phyloP scores from a whole-genome alignment of 2,888 invertebrate species.

The Cheilosia impressa region DNA sequence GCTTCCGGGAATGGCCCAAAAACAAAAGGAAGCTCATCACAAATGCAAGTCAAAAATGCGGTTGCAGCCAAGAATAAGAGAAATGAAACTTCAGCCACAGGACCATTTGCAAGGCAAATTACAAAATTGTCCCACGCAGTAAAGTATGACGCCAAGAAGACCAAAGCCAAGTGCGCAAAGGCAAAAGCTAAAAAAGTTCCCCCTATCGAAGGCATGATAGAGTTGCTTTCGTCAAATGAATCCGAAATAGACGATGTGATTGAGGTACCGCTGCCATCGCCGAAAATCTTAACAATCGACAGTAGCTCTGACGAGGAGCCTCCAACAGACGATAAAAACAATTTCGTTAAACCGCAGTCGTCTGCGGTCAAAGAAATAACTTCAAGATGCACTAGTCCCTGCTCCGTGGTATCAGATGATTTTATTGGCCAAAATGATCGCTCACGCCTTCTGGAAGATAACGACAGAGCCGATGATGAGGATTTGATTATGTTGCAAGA shows the following conservation, averaged over 20 bases:
- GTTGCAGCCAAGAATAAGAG: slow-evolving; percentile 21
- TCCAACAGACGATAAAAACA: background rate
- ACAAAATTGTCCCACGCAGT: slow-evolving; percentile 79
- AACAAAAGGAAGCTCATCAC: slow-evolving; percentile 71
- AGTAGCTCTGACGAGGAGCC: slow-evolving; percentile 78
- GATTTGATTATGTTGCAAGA: slow-evolving; percentile 80
- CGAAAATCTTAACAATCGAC: slow-evolving; percentile 80
- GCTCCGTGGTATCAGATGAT: slow-evolving; percentile 82
- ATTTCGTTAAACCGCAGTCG: slow-evolving; percentile 62
- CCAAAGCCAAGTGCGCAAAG: slow-evolving; percentile 78
- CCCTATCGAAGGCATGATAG: slow-evolving; percentile 2
- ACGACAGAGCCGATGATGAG: slow-evolving; percentile 79
- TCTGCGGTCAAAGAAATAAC: slow-evolving; percentile 25
- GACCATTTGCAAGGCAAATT: slow-evolving; percentile 78
- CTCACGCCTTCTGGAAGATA: slow-evolving; percentile 78
- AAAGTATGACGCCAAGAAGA: slow-evolving; percentile 78
- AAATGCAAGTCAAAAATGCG: slow-evolving; percentile 33
- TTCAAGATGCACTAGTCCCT: slow-evolving; percentile 80
- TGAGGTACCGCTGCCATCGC: slow-evolving; percentile 79
- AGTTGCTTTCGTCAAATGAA: slow-evolving; percentile 39
- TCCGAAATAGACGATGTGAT: slow-evolving; percentile 81
- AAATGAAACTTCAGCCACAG: slow-evolving; percentile 57
- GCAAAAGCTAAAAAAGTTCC: slow-evolving; percentile 53
- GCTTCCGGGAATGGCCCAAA: slow-evolving; percentile 76
- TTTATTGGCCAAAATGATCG: slow-evolving; percentile 82